Evolutionary conservation across 2,113 vertebrate species (phyloP).

Genomic region (Rana temporaria): DNA sequence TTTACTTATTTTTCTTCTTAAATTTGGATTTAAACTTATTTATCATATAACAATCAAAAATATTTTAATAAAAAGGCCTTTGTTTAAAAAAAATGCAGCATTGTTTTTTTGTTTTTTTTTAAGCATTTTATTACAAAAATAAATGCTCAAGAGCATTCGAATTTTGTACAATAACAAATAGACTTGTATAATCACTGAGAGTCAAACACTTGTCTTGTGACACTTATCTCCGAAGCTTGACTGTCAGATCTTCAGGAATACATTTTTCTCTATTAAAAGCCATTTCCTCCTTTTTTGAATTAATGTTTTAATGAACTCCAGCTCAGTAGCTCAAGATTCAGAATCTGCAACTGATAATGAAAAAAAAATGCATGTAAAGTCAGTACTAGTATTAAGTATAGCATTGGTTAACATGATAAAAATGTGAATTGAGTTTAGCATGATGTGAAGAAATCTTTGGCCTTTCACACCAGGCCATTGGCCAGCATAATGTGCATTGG

Average conservation of each 20-base stretch:
- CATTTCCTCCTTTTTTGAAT: slow-evolving; percentile 80
- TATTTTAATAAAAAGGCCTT: too few relatives aligned
- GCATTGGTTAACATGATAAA: too few relatives aligned
- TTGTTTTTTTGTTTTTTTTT: too few relatives aligned
- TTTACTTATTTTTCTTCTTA: slow-evolving; percentile 75
- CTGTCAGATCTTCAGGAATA: slow-evolving; percentile 69
- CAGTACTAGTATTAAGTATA: background rate
- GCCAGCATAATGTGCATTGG: too few relatives aligned
- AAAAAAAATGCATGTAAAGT: slow-evolving; percentile 37
- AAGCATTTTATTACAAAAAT: slow-evolving; percentile 29
- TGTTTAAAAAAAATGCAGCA: too few relatives aligned
- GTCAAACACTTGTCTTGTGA: background rate
- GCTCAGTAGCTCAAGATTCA: slow-evolving; percentile 81
- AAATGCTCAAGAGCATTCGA: slow-evolving; percentile 15
- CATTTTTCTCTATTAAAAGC: slow-evolving; percentile 70
- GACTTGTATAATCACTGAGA: too few relatives aligned
- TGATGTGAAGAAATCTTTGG: too few relatives aligned
- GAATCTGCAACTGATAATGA: slow-evolving; percentile 75
- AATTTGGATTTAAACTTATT: slow-evolving; percentile 75
- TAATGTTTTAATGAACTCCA: slow-evolving; percentile 81
- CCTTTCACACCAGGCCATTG: too few relatives aligned
- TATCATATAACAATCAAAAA: slow-evolving; percentile 63
- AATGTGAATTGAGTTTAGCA: too few relatives aligned
- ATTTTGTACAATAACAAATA: too few relatives aligned
- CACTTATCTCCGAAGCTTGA: slow-evolving; percentile 77